Conservation (phyloP, 2,797 vertebrate genomes). For the Psittacula derbiana region DNA sequence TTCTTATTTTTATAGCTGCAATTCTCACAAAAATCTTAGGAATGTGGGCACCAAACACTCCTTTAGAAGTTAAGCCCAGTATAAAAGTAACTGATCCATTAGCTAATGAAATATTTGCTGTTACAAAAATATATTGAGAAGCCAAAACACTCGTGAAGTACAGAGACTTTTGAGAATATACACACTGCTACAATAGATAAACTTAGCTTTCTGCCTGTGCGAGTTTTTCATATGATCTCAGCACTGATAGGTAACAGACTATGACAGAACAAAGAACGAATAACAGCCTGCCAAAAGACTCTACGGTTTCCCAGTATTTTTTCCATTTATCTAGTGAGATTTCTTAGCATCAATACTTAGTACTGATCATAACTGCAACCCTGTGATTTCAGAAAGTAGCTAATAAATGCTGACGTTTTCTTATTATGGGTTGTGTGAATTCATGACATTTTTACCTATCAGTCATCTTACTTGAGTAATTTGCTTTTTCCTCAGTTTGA, state of each 20-base stretch:
- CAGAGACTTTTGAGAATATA: not conserved
- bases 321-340: not conserved
- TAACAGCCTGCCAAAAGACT: constrained; percentile 10
- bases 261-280: not conserved
- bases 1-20: not conserved
- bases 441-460: not conserved
- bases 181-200: not conserved
- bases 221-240: constrained; percentile 2
- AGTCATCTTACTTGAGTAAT: not conserved
- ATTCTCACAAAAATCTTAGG: not conserved
- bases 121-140: not conserved
- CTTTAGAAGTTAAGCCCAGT: not conserved
- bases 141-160: constrained; percentile 35
- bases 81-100: not conserved
- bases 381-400: not conserved
- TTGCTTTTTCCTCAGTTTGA: not conserved
- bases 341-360: not conserved
- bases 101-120: not conserved
- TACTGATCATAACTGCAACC: not conserved
- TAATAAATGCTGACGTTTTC: not conserved
- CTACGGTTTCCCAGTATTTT: not conserved
- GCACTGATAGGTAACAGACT: not conserved
- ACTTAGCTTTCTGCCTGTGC: not conserved
- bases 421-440: not conserved
- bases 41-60: not conserved